These are phyloP conservation scores for Epirrita christyi DNA, from an alignment of 2,888 invertebrate genomes.

Conservation along the genomic window DNA sequence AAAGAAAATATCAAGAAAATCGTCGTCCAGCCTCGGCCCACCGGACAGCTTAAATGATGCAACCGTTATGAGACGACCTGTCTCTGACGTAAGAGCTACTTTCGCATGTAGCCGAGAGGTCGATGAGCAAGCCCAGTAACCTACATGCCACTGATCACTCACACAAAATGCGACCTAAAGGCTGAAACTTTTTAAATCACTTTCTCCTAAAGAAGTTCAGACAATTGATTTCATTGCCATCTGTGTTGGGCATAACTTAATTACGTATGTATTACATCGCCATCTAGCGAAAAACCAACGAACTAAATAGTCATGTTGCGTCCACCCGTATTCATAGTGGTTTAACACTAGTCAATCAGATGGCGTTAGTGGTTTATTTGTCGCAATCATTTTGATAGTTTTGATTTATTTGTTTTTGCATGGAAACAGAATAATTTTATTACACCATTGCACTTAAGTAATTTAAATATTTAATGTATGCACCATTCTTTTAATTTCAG, in stretches of 20 bases:
- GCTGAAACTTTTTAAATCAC: slow-evolving; percentile 29
- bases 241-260: slow-evolving; percentile 35
- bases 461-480: too few relatives aligned
- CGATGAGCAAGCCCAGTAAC: slow-evolving; percentile 70
- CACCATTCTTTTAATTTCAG: too few relatives aligned
- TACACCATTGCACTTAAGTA: too few relatives aligned
- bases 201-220: slow-evolving; percentile 35
- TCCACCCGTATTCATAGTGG: neutral
- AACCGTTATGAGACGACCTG: slow-evolving; percentile 73
- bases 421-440: too few relatives aligned
- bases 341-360: slow-evolving; percentile 13
- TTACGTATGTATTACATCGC: slow-evolving; percentile 32
- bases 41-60: slow-evolving; percentile 63
- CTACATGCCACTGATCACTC: slow-evolving; percentile 57
- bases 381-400: neutral
- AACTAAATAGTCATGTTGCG: slow-evolving; percentile 7
- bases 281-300: slow-evolving; percentile 38
- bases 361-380: slow-evolving; percentile 21
- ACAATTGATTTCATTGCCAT: slow-evolving; percentile 45
- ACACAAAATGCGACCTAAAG: slow-evolving; percentile 53
- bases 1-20: slow-evolving; percentile 7
- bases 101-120: slow-evolving; percentile 68
- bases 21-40: slow-evolving; percentile 17
- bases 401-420: too few relatives aligned
- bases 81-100: slow-evolving; percentile 76